Percentiles rank a stretch among this genome's conserved stretches.
Conservation (phyloP, 2,113 vertebrate genomes). For the Cariama cristata region DNA sequence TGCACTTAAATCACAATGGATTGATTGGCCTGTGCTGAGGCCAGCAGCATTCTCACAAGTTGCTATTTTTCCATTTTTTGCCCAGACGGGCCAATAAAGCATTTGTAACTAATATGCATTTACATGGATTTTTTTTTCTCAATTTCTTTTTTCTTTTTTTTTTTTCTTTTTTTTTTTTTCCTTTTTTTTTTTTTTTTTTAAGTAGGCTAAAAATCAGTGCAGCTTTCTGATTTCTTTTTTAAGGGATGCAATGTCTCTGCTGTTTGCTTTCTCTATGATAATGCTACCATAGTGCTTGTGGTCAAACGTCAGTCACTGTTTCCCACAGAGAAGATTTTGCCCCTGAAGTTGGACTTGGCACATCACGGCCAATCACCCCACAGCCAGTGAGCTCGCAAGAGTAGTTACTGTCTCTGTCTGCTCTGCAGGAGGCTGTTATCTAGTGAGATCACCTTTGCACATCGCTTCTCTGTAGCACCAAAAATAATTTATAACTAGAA, state of each 20-base stretch:
- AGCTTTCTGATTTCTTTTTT: neutral
- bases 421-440: neutral
- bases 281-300: neutral
- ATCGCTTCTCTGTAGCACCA: neutral
- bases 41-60: neutral
- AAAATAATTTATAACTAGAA: neutral
- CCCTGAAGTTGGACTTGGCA: neutral
- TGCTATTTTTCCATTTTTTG: neutral
- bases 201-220: neutral
- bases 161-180: neutral
- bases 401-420: neutral
- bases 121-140: neutral
- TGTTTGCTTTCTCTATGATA: neutral
- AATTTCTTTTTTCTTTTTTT: neutral
- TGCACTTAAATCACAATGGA: slow-evolving; percentile 14
- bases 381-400: neutral
- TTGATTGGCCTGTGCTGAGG: neutral
- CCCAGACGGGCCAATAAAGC: neutral
- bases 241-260: neutral
- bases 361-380: neutral
- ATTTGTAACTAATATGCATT: neutral
- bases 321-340: neutral
- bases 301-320: neutral
- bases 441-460: neutral
- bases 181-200: neutral